Evolutionary conservation across 2,113 vertebrate genomes (phyloP), one percentile per base, ranked within the genome.

Genomic region (Psittacara wagleri): DNA sequence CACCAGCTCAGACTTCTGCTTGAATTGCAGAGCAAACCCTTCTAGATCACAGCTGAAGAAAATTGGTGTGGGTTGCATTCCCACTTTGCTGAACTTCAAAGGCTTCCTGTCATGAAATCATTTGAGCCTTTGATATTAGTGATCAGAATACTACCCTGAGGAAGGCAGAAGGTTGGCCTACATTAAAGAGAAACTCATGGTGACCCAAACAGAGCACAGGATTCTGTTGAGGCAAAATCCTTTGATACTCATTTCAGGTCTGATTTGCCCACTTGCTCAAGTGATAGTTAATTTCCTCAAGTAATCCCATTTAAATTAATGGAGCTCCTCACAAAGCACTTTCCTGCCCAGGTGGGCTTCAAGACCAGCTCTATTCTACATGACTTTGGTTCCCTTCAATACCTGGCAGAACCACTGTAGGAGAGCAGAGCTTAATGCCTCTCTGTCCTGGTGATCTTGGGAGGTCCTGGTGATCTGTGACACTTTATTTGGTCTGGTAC

Each of bases 361-460:
- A 3, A 64, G 19, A 48, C 10, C 10, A 72, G 29, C 17, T 70
- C 20, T 91, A 31, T 33, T 52, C 16, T 28, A 19, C 0, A 0
- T 25, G 52, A 49, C 25, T 68, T 61, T 28, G 17, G 1, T 48
- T 89, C 52, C 12, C 15, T 76, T 54, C 43, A 46, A 7, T 8
- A 52, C 17, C n/a, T 49, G 0, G 0, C 3, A 3, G 12, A 35
- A 49, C 25, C 17, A 16, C 12, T 7, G 4, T 3, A 24, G 3
- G 39, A 76, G 8, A 28, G 9, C 10, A 86, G 64, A 83, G 43
- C 22, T 80, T 69, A 39, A 46, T 2, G 2, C 19, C 11, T 68
- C 13, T 64, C 59, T 89, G 23, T n/a, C 25, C 39, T 20, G 10
- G 22, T 59, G 25, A 27, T 29, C 23, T 61, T 76, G 19, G 17